These are phyloP conservation scores for Leptocoma aspasia DNA, from an alignment of 2,113 vertebrate genomes.

Conservation along the genomic window DNA sequence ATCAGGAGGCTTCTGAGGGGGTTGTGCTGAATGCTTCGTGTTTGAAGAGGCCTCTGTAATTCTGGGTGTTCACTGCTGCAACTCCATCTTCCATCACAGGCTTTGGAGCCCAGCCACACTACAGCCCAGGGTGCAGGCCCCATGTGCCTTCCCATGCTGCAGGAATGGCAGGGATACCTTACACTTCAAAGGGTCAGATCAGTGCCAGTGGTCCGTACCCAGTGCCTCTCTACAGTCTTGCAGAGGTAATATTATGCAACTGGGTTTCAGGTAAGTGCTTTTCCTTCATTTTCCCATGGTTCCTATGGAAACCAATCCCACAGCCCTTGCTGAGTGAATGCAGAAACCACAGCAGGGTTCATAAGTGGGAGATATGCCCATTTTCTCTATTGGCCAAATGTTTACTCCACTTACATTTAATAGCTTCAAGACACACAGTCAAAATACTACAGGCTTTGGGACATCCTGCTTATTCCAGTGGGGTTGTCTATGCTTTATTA, in stretches of 20 bases:
- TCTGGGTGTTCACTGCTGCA: background rate
- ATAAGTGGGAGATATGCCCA: background rate
- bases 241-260: background rate
- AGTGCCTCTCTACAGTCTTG: background rate
- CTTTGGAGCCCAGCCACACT: background rate
- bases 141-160: background rate
- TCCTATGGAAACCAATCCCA: constrained; percentile 16
- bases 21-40: background rate
- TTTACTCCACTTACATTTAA: background rate
- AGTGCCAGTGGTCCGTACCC: background rate
- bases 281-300: background rate
- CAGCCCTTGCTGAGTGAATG: background rate
- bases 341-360: background rate
- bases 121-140: rapidly evolving
- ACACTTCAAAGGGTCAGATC: background rate
- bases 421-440: background rate
- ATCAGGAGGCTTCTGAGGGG: background rate
- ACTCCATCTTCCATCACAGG: background rate
- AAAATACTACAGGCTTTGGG: background rate
- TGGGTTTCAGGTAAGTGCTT: background rate
- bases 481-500: background rate
- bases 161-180: background rate
- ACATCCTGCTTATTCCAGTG: background rate
- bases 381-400: background rate
- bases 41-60: background rate